Evolutionary conservation across 1,140 invertebrate species (phyloP).

Genomic region (Propsilocerus akamusi): DNA sequence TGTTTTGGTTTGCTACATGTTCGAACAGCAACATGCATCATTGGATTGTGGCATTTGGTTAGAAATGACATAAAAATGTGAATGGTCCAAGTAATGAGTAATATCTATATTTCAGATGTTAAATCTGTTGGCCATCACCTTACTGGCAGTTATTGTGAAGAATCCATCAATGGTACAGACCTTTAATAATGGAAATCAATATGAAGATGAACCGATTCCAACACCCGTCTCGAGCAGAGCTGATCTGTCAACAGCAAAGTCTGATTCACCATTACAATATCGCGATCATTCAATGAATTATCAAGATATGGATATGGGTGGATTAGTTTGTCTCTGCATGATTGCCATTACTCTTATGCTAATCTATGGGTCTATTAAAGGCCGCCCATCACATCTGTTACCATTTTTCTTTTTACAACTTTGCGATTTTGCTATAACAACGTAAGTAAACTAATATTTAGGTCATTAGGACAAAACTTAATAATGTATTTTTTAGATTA

Average conservation of each 20-base stretch:
- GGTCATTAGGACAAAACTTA: neutral
- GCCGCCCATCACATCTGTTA: slow-evolving; percentile 60
- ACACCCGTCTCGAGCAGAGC: slow-evolving; percentile 42
- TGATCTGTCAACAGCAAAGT: slow-evolving; percentile 22
- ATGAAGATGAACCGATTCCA: slow-evolving; percentile 31
- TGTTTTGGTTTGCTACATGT: slow-evolving; percentile 62
- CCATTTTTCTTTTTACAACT: slow-evolving; percentile 78
- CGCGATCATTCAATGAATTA: slow-evolving; percentile 36
- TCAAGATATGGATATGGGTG: slow-evolving; percentile 33
- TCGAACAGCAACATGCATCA: slow-evolving; percentile 56
- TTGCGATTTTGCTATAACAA: slow-evolving; percentile 72
- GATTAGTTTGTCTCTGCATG: slow-evolving; percentile 57
- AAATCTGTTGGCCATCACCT: slow-evolving; percentile 46
- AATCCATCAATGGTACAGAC: slow-evolving; percentile 41
- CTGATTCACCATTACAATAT: slow-evolving; percentile 36
- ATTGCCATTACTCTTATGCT: slow-evolving; percentile 60
- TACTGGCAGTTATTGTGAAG: slow-evolving; percentile 50
- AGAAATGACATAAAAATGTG: slow-evolving; percentile 14
- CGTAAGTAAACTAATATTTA: slow-evolving; percentile 30
- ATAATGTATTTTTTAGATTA: slow-evolving; percentile 30
- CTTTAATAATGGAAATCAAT: slow-evolving; percentile 23
- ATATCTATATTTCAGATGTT: slow-evolving; percentile 49
- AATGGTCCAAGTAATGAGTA: slow-evolving; percentile 7
- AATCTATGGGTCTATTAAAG: slow-evolving; percentile 63
- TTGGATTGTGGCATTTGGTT: slow-evolving; percentile 68